A percentile compares a stretch with the other conserved stretches of the same genome.
Evolutionary conservation across 2,113 vertebrate species (phyloP).

Genomic region (Pogonocichla stellata): DNA sequence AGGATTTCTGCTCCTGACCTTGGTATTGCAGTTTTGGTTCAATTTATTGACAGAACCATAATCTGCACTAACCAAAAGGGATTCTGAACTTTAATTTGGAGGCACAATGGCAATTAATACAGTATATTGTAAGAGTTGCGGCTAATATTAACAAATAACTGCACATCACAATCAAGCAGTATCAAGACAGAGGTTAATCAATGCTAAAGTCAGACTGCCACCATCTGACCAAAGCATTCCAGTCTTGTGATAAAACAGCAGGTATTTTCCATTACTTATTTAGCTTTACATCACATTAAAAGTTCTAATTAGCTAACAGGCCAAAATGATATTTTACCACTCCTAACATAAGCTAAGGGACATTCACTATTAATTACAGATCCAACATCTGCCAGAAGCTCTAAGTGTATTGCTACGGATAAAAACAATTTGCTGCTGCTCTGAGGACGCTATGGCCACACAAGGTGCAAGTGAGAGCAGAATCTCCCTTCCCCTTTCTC

Average conservation of each 20-base stretch:
- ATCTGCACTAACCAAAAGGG: background rate
- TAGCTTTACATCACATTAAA: background rate
- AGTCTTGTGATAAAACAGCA: background rate
- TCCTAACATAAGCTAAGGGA: background rate
- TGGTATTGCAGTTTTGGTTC: background rate
- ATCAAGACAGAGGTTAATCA: background rate
- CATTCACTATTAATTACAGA: background rate
- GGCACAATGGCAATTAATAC: background rate
- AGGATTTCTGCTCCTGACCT: background rate
- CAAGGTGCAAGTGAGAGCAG: background rate
- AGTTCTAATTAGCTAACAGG: background rate
- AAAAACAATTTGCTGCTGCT: background rate
- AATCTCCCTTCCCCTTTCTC: background rate
- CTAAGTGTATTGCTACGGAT: rapidly evolving
- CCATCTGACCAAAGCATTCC: background rate
- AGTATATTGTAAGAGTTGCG: background rate
- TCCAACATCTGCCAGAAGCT: background rate
- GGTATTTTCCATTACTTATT: background rate
- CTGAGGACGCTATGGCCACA: background rate
- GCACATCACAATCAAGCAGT: background rate
- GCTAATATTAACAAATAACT: background rate
- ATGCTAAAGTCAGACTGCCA: background rate
- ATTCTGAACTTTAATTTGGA: background rate
- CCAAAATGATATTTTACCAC: background rate
- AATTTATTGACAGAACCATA: background rate